phyloP scores from a whole-genome alignment of 1,140 invertebrate species.

The Grapholita molesta region DNA sequence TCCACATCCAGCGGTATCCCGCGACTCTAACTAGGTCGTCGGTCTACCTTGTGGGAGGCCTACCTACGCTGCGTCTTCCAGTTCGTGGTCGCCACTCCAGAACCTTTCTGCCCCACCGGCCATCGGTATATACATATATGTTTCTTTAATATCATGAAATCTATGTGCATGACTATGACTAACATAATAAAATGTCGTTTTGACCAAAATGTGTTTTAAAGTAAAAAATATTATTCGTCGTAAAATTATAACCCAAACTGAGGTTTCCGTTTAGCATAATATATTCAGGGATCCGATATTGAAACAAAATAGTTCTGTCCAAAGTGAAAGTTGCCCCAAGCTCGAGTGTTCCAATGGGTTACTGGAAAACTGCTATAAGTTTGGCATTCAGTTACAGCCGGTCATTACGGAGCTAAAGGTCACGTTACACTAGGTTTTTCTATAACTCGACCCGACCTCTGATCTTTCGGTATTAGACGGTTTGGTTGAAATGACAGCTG shows the following conservation, averaged over 20 bases:
- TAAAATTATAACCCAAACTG: slow-evolving; percentile 30
- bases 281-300: slow-evolving; percentile 52
- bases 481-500: not conserved
- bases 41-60: too few species aligned
- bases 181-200: slow-evolving; percentile 2
- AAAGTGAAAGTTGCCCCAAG: slow-evolving; percentile 31
- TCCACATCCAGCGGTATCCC: too few species aligned
- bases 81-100: too few species aligned
- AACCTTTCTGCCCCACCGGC: too few species aligned
- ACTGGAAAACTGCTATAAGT: not conserved
- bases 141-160: too few species aligned
- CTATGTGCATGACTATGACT: not conserved
- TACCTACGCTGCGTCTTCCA: too few species aligned
- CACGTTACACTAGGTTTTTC: not conserved
- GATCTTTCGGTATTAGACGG: not conserved
- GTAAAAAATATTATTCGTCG: slow-evolving; percentile 20
- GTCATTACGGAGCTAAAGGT: not conserved
- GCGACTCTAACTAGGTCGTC: too few species aligned
- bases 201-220: slow-evolving; percentile 21
- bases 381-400: not conserved
- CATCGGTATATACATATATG: too few species aligned
- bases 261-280: slow-evolving; percentile 45
- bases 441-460: not conserved
- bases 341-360: not conserved
- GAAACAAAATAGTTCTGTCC: slow-evolving; percentile 40